Evolutionary conservation across 30 jellyfish, hydroid and myxozoan species (phyloP), one percentile per base, ranked within the genome.

Genomic region (Phacellophora camtschatica): DNA sequence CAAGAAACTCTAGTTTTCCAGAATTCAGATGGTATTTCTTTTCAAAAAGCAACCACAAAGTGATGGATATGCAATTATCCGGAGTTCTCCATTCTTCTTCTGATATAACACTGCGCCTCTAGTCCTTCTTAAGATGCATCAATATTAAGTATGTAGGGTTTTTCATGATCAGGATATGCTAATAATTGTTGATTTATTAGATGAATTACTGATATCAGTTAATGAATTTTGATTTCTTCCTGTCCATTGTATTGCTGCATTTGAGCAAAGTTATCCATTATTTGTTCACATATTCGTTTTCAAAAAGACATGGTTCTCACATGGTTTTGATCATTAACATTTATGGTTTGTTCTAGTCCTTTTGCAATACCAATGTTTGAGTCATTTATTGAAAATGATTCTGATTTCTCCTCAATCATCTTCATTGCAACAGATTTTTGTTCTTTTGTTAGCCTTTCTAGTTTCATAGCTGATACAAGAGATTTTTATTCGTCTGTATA

Each of bases 351-450:
- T 24, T 49, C 75, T 32, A 71, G 49, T 41, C 75, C 51, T 6
- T 39, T 37, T 18, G 74, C 84, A 10, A 12, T 18, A 23, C 84
- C 75, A 11, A 71, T 71, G 49, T 49, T 81, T 25, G 73, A 25
- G 51, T 71, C 84, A 71, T 66, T 41, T 16, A 11, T 34, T 66
- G 80, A 66, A 66, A 66, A 66, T 33, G 80, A 41, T n/a, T 4
- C 33, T 35, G 80, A 35, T 35, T 35, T 34, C 34, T 66, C 80
- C 33, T 66, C 80, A 9, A 58, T 9, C 73, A 58, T 58, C 31
- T 58, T 58, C 45, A n/a, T 18, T 9, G 27, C 80, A 66, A 66
- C 25, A 10, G 16, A 12, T 18, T 29, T 34, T 41, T 66, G 80
- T 33, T 66, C 80, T 10, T 35, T 24, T 12, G 70, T 66, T 33